Conservation (phyloP, 2,797 vertebrate species). For the Cichlasoma orientale region DNA sequence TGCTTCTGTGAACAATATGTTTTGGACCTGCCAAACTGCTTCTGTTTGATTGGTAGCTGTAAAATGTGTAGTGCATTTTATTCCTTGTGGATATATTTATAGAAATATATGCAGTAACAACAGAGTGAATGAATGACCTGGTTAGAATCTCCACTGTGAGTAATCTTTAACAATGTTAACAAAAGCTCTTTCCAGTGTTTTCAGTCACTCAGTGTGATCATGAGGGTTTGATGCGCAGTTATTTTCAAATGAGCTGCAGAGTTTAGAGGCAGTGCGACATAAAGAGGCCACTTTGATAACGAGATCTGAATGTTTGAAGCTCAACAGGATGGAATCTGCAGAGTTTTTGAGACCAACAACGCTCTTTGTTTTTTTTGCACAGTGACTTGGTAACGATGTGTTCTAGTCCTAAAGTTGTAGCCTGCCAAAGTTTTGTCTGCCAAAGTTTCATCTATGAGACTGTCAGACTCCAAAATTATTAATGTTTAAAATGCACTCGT, state of each 20-base stretch:
- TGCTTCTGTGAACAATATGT: constrained; percentile 6
- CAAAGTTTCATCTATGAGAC: constrained; percentile 55
- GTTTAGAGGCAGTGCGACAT: background rate
- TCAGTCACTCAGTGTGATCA: background rate
- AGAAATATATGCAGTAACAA: constrained; percentile 5
- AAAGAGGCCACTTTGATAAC: background rate
- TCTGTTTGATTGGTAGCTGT: constrained; percentile 18
- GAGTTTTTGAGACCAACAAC: constrained; percentile 2
- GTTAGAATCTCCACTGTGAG: background rate
- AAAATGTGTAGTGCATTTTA: constrained; percentile 30
- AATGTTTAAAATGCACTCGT: constrained; percentile 1
- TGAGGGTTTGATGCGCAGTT: background rate
- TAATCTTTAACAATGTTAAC: background rate
- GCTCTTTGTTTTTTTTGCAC: background rate
- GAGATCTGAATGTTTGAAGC: background rate
- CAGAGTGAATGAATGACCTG: background rate
- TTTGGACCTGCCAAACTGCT: constrained; percentile 7
- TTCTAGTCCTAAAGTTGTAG: background rate
- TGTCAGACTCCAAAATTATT: constrained; percentile 28
- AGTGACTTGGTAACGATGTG: background rate
- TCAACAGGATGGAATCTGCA: background rate
- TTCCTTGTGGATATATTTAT: constrained; percentile 26
- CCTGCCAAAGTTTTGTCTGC: constrained; percentile 33
- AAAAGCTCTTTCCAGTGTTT: background rate
- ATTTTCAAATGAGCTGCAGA: background rate